Percentiles rank a stretch among this genome's conserved stretches.
phyloP scores from a whole-genome alignment of 2,888 invertebrate genomes.

The Spodoptera exigua region DNA sequence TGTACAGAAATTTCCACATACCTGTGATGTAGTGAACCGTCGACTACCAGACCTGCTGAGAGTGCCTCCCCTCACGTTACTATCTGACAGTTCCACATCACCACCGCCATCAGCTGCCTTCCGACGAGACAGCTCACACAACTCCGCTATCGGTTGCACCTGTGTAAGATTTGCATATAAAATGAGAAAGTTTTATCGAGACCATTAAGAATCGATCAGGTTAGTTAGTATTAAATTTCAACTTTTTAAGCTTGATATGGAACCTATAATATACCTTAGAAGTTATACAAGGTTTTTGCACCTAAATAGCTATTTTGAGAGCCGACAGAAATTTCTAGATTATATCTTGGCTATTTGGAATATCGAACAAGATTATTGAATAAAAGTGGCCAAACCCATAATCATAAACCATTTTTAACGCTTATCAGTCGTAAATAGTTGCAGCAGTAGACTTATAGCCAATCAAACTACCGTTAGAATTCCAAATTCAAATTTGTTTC shows the following conservation, averaged over 20 bases:
- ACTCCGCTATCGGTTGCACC: conserved; percentile 98
- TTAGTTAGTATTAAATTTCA: background rate
- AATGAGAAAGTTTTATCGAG: conserved; percentile 6
- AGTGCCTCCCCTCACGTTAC: conserved; percentile 91
- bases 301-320: too few species aligned
- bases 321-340: too few species aligned
- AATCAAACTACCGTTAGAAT: too few species aligned
- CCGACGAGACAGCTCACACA: conserved; percentile 96
- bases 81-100: conserved; percentile 91
- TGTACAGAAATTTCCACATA: conserved; percentile 63
- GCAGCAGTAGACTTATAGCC: too few species aligned
- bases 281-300: too few species aligned
- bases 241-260: background rate
- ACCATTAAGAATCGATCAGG: conserved; percentile 2
- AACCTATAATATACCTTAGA: too few species aligned
- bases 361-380: too few species aligned
- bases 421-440: too few species aligned
- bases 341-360: too few species aligned
- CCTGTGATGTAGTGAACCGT: conserved; percentile 92
- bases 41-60: conserved; percentile 95
- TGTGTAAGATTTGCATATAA: conserved; percentile 68
- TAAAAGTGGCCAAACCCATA: too few species aligned
- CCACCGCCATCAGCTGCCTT: conserved; percentile 91
- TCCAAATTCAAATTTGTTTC: too few species aligned
- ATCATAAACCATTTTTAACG: too few species aligned